These are phyloP conservation scores for Arctopsyche grandis DNA, from an alignment of 1,140 invertebrate species.

Conservation along the genomic window DNA sequence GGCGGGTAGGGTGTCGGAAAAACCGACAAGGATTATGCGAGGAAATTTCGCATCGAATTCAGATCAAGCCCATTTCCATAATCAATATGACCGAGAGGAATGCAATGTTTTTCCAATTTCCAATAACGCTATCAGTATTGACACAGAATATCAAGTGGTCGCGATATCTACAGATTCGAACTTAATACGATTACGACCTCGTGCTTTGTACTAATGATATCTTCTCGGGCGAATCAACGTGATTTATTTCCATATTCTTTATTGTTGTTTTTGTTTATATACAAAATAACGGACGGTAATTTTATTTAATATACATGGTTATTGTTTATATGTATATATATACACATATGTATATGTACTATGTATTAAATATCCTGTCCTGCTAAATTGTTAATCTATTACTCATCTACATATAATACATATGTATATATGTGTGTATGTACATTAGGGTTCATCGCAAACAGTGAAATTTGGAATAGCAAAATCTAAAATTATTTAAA, in stretches of 20 bases:
- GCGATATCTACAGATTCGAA: constrained; percentile 17
- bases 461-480: too few relatives aligned
- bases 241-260: background rate
- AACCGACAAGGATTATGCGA: background rate
- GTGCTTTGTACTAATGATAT: constrained; percentile 30
- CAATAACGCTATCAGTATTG: constrained; percentile 38
- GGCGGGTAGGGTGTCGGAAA: background rate
- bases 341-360: too few relatives aligned
- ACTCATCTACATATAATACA: too few relatives aligned
- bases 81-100: constrained; percentile 24
- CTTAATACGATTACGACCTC: constrained; percentile 30
- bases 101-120: constrained; percentile 42
- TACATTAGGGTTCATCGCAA: too few relatives aligned
- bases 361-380: too few relatives aligned
- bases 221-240: background rate
- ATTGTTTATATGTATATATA: too few relatives aligned
- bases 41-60: constrained; percentile 13
- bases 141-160: constrained; percentile 37
- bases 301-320: background rate
- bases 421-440: too few relatives aligned
- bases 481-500: too few relatives aligned
- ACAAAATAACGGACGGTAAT: background rate
- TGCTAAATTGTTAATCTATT: too few relatives aligned
- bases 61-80: constrained; percentile 26
- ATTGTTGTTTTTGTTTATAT: background rate